These are phyloP conservation scores for Sarcophaga bullata DNA, from an alignment of 1,140 invertebrate genomes.

Conservation along the genomic window DNA sequence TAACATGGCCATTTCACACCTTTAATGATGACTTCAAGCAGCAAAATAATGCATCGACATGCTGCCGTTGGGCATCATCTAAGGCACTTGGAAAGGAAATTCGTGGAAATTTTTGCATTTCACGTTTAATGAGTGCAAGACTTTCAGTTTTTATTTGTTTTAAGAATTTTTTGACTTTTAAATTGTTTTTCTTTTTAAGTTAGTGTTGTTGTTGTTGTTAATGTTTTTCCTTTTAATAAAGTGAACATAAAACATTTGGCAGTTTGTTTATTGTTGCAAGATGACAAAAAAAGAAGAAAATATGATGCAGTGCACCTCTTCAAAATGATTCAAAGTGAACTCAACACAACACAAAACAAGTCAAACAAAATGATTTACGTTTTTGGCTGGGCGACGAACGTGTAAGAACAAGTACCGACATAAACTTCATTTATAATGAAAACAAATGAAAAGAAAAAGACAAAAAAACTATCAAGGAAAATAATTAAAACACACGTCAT, in stretches of 20 bases:
- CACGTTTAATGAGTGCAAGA: not conserved
- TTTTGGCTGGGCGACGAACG: constrained; percentile 7
- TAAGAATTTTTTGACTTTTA: too few species aligned
- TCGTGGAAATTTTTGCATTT: constrained; percentile 14
- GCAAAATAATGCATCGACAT: not conserved
- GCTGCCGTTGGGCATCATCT: not conserved
- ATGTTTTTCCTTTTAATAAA: too few species aligned
- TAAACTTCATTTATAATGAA: not conserved
- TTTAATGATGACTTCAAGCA: not conserved
- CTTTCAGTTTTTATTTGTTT: too few species aligned
- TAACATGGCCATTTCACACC: constrained; percentile 23
- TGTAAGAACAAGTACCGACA: constrained; percentile 18
- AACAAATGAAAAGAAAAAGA: not conserved
- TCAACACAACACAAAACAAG: not conserved
- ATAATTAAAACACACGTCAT: constrained; percentile 40
- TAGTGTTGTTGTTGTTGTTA: too few species aligned
- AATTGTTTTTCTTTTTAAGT: too few species aligned
- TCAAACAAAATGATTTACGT: constrained; percentile 1
- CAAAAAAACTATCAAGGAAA: not conserved
- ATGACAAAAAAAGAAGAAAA: too few species aligned
- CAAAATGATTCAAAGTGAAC: too few species aligned
- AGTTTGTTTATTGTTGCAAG: too few species aligned
- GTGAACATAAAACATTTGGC: too few species aligned
- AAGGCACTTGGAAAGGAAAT: not conserved
- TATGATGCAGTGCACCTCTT: too few species aligned